Percentiles rank a stretch among this genome's conserved stretches.
These are phyloP conservation scores for Epinotia bilunana DNA, from an alignment of 2,888 invertebrate species.

Conservation along the genomic window DNA sequence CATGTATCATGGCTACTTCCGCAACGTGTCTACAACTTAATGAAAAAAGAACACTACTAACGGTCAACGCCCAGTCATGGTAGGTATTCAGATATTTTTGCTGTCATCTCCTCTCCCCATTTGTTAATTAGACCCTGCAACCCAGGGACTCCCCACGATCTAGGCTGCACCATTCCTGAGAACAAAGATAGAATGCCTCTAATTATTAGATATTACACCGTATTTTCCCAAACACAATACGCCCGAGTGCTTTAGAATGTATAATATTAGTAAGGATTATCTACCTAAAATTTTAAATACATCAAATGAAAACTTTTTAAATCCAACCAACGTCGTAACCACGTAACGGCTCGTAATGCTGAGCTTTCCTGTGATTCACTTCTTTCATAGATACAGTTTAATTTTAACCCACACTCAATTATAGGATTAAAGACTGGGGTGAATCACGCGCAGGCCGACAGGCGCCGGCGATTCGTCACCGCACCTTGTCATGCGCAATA, in stretches of 20 bases:
- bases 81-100: not conserved
- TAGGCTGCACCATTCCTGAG: not conserved
- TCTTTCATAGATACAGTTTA: constrained; percentile 39
- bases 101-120: not conserved
- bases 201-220: not conserved
- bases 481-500: constrained; percentile 41
- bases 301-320: constrained; percentile 8
- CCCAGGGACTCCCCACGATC: not conserved
- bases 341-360: not conserved
- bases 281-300: not conserved
- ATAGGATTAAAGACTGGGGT: constrained; percentile 47
- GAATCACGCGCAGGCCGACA: constrained; percentile 56
- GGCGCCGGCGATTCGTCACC: constrained; percentile 51
- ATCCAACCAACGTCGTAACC: not conserved
- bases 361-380: constrained; percentile 31
- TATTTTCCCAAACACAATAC: not conserved
- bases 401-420: constrained; percentile 42
- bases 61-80: not conserved
- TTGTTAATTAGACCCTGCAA: not conserved
- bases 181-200: not conserved
- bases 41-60: not conserved
- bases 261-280: not conserved
- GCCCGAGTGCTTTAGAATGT: too few relatives aligned
- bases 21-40: too few relatives aligned
- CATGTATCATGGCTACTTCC: too few relatives aligned